Evolutionary conservation across 2,113 vertebrate species (phyloP).

Genomic region (Hymenochirus boettgeri): DNA sequence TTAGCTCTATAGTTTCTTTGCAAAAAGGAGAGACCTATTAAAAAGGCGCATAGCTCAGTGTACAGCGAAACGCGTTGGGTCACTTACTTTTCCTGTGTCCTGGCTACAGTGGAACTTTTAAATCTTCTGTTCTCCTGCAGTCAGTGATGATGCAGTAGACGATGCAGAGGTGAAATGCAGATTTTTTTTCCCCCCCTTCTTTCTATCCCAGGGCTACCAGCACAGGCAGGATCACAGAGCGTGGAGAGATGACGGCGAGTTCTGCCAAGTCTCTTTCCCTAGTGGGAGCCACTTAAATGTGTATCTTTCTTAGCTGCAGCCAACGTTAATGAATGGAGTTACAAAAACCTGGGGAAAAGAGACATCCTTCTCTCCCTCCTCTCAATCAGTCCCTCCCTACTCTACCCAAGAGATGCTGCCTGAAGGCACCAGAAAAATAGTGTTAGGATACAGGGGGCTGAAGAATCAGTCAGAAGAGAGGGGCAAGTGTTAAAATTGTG

Average conservation of each 20-base stretch:
- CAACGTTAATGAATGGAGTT: neutral
- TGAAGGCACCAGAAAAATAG: neutral
- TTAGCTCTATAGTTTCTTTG: too few species aligned
- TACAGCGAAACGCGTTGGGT: too few species aligned
- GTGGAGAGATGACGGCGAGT: constrained; percentile 29
- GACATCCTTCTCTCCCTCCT: neutral
- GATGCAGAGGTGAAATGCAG: constrained; percentile 37
- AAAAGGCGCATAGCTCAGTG: too few species aligned
- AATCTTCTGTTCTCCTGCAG: neutral
- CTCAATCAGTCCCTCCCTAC: neutral
- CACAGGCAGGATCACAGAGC: constrained; percentile 2
- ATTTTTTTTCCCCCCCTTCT: neutral
- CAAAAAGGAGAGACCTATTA: too few species aligned
- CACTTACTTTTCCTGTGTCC: neutral
- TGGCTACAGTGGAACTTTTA: constrained; percentile 3
- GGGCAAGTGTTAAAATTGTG: neutral
- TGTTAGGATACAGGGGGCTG: constrained; percentile 27
- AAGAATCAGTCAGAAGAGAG: neutral
- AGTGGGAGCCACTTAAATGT: neutral
- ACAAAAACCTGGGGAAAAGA: neutral
- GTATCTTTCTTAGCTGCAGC: neutral
- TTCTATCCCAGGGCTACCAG: neutral
- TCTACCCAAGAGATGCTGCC: neutral
- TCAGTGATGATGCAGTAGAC: constrained; percentile 14
- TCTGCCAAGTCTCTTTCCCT: neutral